A percentile compares a stretch with the other conserved stretches of the same genome.
Conservation (phyloP, 2,797 vertebrate genomes). For the Gastrophryne carolinensis region DNA sequence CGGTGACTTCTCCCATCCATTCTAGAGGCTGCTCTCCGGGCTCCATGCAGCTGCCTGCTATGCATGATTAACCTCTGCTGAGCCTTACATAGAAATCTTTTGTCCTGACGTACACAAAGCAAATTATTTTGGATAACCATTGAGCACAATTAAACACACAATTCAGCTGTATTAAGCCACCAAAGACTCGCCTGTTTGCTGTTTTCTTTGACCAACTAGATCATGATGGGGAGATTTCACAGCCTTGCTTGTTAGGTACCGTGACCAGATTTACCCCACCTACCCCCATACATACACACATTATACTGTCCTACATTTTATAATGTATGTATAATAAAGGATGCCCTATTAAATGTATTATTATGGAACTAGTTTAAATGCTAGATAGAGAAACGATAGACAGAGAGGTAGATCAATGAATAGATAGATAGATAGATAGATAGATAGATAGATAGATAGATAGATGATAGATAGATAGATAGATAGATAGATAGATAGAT, state of each 20-base stretch:
- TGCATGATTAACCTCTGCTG: constrained; percentile 91
- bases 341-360: too few species aligned
- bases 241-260: too few species aligned
- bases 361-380: too few species aligned
- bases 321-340: too few species aligned
- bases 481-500: neutral
- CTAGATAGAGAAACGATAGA: too few species aligned
- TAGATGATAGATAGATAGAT: neutral
- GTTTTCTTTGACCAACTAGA: constrained; percentile 29
- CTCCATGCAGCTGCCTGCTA: constrained; percentile 80
- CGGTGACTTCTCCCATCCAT: constrained; percentile 60
- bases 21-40: constrained; percentile 69
- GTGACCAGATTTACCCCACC: too few species aligned
- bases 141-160: constrained; percentile 81
- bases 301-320: too few species aligned
- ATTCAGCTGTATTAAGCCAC: constrained; percentile 71
- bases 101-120: constrained; percentile 98
- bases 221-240: neutral
- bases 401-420: too few species aligned
- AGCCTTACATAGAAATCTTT: constrained; percentile 92
- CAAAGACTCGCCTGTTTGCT: constrained; percentile 55
- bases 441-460: neutral
- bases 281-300: too few species aligned
- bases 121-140: constrained; percentile 95
- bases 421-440: too few species aligned